These are phyloP conservation scores for Temnothorax longispinosus DNA, from an alignment of 1,140 invertebrate species.

Conservation along the genomic window DNA sequence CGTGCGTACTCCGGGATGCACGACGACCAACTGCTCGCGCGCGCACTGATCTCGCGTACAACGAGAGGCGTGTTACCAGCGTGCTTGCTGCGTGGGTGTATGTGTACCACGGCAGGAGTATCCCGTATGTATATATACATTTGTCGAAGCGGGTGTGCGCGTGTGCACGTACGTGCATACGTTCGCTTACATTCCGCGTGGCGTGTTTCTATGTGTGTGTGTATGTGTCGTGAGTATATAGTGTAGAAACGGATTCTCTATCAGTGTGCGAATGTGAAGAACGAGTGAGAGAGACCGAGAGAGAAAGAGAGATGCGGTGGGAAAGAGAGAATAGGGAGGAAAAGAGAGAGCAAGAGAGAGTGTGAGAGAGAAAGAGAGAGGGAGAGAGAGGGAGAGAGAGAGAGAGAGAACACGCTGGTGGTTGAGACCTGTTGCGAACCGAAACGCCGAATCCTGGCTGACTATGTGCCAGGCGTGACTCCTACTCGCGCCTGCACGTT, in stretches of 20 bases:
- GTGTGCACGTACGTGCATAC: not conserved
- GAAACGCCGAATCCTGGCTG: constrained; percentile 82
- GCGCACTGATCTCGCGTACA: not conserved
- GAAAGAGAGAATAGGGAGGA: constrained; percentile 31
- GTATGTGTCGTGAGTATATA: constrained; percentile 14
- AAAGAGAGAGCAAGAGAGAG: constrained; percentile 45
- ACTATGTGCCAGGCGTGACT: constrained; percentile 80
- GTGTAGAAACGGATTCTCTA: constrained; percentile 28
- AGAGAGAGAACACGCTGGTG: constrained; percentile 70
- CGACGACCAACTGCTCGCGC: not conserved
- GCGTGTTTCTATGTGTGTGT: constrained; percentile 29
- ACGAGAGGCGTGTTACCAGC: constrained; percentile 21
- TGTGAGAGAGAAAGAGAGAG: constrained; percentile 47
- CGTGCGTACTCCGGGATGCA: not conserved
- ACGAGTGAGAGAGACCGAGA: constrained; percentile 15
- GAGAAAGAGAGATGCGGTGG: constrained; percentile 37
- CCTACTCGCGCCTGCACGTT: constrained; percentile 77
- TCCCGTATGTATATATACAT: not conserved
- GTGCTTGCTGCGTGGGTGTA: constrained; percentile 4
- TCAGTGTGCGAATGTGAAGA: constrained; percentile 43
- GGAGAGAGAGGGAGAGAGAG: constrained; percentile 48
- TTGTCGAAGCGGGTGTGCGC: not conserved
- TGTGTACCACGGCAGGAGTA: not conserved
- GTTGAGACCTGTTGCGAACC: constrained; percentile 83
- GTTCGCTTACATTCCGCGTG: constrained; percentile 44